Conservation (phyloP, 2,797 vertebrate species). For the Enteromius mattozi region DNA sequence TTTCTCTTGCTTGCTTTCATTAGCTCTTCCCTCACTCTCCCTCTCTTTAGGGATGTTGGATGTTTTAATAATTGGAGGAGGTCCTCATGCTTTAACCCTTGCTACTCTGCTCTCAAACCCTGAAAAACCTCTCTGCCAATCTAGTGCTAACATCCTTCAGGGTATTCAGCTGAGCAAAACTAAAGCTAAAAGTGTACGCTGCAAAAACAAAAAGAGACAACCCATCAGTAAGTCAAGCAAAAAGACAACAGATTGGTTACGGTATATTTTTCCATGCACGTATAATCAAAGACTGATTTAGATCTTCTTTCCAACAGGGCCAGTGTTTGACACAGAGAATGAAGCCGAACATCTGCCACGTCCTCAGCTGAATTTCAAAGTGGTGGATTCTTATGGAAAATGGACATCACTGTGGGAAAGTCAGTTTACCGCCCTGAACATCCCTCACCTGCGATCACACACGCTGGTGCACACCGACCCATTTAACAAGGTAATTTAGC, state of each 20-base stretch:
- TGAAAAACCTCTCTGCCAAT: conserved; percentile 21
- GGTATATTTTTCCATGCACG: not conserved
- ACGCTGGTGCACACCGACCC: conserved; percentile 81
- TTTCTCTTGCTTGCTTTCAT: conserved; percentile 7
- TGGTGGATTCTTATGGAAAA: conserved; percentile 79
- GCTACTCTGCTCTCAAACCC: conserved; percentile 72
- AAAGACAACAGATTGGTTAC: not conserved
- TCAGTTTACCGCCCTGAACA: conserved; percentile 80
- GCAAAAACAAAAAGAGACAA: conserved; percentile 65
- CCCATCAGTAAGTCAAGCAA: conserved; percentile 59
- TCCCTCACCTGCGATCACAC: conserved; percentile 83
- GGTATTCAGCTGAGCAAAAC: conserved; percentile 52
- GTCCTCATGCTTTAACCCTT: conserved; percentile 82
- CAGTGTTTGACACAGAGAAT: conserved; percentile 39
- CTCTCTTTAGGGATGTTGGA: conserved; percentile 70
- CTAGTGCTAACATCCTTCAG: conserved; percentile 46
- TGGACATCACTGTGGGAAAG: conserved; percentile 80
- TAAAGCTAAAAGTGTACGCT: conserved; percentile 41
- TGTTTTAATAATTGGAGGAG: conserved; percentile 78
- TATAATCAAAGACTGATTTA: not conserved
- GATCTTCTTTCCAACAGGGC: conserved; percentile 57
- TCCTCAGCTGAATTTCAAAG: conserved; percentile 66
- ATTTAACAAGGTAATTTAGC: conserved; percentile 74
- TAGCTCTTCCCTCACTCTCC: conserved; percentile 15
- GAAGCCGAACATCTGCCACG: conserved; percentile 17